Percentiles rank a stretch among this genome's conserved stretches.
Conservation (phyloP, 2,113 vertebrate species). For the Brachirus orientalis region DNA sequence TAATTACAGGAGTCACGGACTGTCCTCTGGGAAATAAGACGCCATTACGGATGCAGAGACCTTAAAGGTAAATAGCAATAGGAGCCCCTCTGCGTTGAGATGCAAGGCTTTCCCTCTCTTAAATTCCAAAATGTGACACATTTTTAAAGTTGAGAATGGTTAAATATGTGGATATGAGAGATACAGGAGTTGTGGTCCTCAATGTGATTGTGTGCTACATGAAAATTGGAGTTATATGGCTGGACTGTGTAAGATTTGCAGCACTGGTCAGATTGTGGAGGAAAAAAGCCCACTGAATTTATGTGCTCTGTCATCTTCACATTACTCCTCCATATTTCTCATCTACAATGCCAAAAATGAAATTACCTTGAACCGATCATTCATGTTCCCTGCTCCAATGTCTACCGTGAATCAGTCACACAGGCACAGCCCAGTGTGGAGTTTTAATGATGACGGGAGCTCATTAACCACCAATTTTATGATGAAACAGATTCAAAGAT, state of each 20-base stretch:
- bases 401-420: conserved; percentile 37
- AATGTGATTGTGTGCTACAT: conserved; percentile 57
- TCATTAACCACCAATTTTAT: conserved; percentile 62
- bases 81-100: conserved; percentile 17
- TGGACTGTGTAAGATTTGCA: conserved; percentile 50
- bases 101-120: neutral
- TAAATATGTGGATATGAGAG: conserved; percentile 27
- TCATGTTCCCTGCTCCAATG: conserved; percentile 18
- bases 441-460: conserved; percentile 47
- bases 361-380: conserved; percentile 42
- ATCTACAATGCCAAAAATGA: conserved; percentile 43
- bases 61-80: conserved; percentile 47
- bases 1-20: conserved; percentile 50
- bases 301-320: conserved; percentile 45
- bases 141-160: conserved; percentile 46
- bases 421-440: conserved; percentile 22
- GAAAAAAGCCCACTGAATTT: conserved; percentile 37
- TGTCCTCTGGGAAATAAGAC: conserved; percentile 68
- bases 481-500: conserved; percentile 50
- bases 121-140: conserved; percentile 15
- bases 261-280: conserved; percentile 21
- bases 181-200: conserved; percentile 41
- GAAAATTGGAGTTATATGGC: conserved; percentile 56
- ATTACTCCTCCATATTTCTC: conserved; percentile 49
- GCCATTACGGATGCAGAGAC: conserved; percentile 39